Evolutionary conservation across 2,797 vertebrate species (phyloP), one percentile per base, ranked within the genome.

Genomic region (Eremophila alpestris): DNA sequence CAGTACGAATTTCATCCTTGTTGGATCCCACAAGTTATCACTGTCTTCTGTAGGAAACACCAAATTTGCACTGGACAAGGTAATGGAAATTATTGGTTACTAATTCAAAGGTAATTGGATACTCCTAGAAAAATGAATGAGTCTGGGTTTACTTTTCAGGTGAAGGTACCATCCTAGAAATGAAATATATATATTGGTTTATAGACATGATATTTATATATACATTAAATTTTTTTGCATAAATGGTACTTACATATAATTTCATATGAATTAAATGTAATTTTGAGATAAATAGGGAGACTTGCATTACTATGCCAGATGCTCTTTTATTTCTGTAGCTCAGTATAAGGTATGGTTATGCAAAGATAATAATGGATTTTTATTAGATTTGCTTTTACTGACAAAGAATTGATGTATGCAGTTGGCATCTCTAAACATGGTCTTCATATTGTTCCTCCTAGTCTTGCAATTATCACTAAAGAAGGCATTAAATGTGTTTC

Each of bases 61-160:
- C 80, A 99, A 98, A 76, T 99, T 99, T 91, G 96, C 97, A 30
- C 56, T 99, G 96, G 99, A 99, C 59, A 99, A 99, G 99, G 99
- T 99, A 98, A 70, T 40, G 29, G 56, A 78, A 65, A 20, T 55
- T 38, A 30, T 54, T 83, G 60, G 11, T 90, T 73, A 24, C 26
- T 77, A 64, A 46, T 46, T 19, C 32, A 79, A 54, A 92, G 11
- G 7, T 49, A 55, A 49, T 27, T 45, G 5, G 18, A 21, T 36
- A 4, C 15, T 36, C 9, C 13, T 46, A 32, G 20, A 62, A 86
- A 64, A 83, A 49, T 1, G 1, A 56, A 32, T 10, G 27, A 48
- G 26, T 12, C 13, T 45, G 41, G 11, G 5, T 71, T 88, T 71
- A 34, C 23, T 82, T 90, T 67, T 56, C 34, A 60, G 34, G 30